phyloP scores from a whole-genome alignment of 2,113 vertebrate species.

The Salvelinus sp. region DNA sequence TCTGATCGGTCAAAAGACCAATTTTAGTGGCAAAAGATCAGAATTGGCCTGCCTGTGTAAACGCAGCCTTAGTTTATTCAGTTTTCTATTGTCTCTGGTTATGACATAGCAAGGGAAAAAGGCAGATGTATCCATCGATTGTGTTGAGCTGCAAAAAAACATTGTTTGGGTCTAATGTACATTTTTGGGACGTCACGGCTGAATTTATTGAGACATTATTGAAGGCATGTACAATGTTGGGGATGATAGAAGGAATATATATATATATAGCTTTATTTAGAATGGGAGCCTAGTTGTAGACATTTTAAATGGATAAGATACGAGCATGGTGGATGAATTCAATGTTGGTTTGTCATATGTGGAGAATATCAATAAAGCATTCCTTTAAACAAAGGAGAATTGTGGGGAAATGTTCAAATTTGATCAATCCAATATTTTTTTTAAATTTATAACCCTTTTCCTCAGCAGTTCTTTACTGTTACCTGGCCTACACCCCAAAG shows the following conservation, averaged over 20 bases:
- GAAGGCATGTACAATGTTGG: slow-evolving; percentile 12
- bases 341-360: slow-evolving; percentile 66
- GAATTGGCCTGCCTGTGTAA: too few relatives aligned
- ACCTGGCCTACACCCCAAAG: too few relatives aligned
- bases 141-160: slow-evolving; percentile 18
- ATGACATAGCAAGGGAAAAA: slow-evolving; percentile 26
- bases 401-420: not conserved
- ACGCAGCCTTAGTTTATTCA: too few relatives aligned
- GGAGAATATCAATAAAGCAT: slow-evolving; percentile 79
- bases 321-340: slow-evolving; percentile 41
- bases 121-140: slow-evolving; percentile 8
- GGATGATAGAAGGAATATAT: slow-evolving; percentile 17
- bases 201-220: slow-evolving; percentile 27
- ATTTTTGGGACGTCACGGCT: slow-evolving; percentile 36
- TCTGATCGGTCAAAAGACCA: too few relatives aligned
- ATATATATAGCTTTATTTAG: slow-evolving; percentile 36
- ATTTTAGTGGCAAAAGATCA: too few relatives aligned
- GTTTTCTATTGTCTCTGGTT: too few relatives aligned
- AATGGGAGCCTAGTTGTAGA: slow-evolving; percentile 4
- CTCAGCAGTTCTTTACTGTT: too few relatives aligned
- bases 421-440: too few relatives aligned
- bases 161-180: not conserved
- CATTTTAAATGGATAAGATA: slow-evolving; percentile 63
- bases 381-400: slow-evolving; percentile 65
- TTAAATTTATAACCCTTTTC: too few relatives aligned